phyloP scores from a whole-genome alignment of 2,113 vertebrate genomes.

The Hucho hucho region DNA sequence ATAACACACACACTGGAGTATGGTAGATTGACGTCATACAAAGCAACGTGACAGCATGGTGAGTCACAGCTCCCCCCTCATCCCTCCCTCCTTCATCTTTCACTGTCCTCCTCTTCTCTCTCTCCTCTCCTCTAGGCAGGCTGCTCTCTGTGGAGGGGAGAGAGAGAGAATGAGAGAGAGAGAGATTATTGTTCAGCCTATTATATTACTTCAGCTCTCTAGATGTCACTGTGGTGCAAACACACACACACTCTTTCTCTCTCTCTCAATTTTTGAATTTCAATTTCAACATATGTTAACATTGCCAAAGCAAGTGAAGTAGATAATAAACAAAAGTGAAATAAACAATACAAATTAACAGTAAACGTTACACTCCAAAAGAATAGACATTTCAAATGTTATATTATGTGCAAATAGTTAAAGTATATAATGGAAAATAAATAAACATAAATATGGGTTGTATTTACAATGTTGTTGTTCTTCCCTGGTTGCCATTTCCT shows the following conservation, averaged over 20 bases:
- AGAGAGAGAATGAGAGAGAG: constrained; percentile 28
- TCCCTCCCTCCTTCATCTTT: constrained; percentile 8
- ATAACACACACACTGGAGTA: not conserved
- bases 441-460: too few relatives aligned
- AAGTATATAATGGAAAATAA: too few relatives aligned
- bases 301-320: too few relatives aligned
- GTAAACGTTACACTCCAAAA: too few relatives aligned
- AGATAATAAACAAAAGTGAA: too few relatives aligned
- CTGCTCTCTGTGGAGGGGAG: constrained; percentile 57
- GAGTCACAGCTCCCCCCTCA: constrained; percentile 50
- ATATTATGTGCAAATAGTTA: too few relatives aligned
- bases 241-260: not conserved
- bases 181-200: not conserved
- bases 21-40: not conserved
- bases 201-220: constrained; percentile 29
- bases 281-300: too few relatives aligned
- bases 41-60: constrained; percentile 41
- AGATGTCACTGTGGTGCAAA: constrained; percentile 44
- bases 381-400: too few relatives aligned
- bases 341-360: too few relatives aligned
- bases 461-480: too few relatives aligned
- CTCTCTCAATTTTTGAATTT: constrained; percentile 55
- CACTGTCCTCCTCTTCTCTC: not conserved
- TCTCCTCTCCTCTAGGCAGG: constrained; percentile 38
- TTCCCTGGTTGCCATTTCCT: too few relatives aligned